Base-by-base conservation (phyloP, 2,113 vertebrate genomes). In the Equus quagga region DNA sequence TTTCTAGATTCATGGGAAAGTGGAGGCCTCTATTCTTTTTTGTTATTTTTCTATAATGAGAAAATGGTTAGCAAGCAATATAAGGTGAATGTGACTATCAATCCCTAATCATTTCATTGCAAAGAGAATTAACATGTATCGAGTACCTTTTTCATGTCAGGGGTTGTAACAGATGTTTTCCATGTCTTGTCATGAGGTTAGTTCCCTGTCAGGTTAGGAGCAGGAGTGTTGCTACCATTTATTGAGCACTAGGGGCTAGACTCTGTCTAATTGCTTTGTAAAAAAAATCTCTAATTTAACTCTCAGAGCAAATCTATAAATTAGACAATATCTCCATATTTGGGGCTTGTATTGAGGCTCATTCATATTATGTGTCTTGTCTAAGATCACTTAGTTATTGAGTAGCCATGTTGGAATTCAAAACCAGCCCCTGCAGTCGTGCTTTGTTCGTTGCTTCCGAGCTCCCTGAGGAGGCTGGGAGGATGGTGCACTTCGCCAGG, bases 341-440 rank as follows among this genome's bases (percentile, higher is more conserved):
- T 10, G 31, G 75, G 56, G 8, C 19, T 56, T 6, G 3, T 64
- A 8, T 9, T 33, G 84, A 92, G 67, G 69, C 14, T 44, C 54
- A 26, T 14, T 1, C 0, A 18, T 3, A 1, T 44, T 28, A 8
- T 6, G 2, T 69, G 28, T 87, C 28, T n/a, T 46, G 0, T 21
- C 62, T 33, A 44, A 46, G n/a, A 24, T 69, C 64, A 33, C 49
- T 15, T 56, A 8, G n/a, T 14, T 41, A n/a, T 15, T 83, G 28
- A 62, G 51, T 33, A 9, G 70, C 24, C 64, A 9, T 72, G n/a
- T 6, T 67, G 28, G 41, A 6, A 51, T 14, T 10, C 36, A 70
- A n/a, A 41, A 15, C 28, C 6, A 44, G 31, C 24, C 24, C 24
- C 13, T 12, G 3, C 41, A 60, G 60, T 4, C 58, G 5, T 8